These are phyloP conservation scores for Micronycteris hirsuta DNA, from an alignment of 2,113 vertebrate genomes.

Conservation along the genomic window DNA sequence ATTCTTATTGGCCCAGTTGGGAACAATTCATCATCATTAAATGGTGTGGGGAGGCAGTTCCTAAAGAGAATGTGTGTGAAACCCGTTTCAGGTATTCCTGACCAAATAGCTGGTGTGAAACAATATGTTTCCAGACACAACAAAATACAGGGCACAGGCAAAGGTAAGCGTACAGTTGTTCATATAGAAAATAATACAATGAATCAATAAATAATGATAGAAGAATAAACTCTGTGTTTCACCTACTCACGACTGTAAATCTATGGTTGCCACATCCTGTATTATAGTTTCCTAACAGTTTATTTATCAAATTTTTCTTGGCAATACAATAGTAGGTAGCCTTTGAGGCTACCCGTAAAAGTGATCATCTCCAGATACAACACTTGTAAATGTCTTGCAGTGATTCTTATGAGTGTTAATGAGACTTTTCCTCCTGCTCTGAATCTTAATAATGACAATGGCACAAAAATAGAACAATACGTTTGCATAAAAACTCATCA, in stretches of 20 bases:
- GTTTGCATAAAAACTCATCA: background rate
- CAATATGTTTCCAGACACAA: background rate
- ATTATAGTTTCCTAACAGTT: background rate
- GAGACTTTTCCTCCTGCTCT: background rate
- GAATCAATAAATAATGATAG: background rate
- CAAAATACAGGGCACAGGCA: background rate
- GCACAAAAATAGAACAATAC: background rate
- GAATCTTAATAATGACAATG: background rate
- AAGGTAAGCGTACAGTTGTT: background rate
- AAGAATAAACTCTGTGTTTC: background rate
- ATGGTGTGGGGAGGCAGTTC: background rate
- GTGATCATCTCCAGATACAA: background rate
- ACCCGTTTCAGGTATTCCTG: background rate
- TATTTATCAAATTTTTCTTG: background rate
- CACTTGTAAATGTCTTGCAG: background rate
- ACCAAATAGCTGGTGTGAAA: background rate
- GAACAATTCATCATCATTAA: slow-evolving; percentile 38
- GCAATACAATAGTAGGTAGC: background rate
- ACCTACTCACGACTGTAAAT: background rate
- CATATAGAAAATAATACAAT: background rate
- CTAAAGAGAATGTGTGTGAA: background rate
- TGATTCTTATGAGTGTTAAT: background rate
- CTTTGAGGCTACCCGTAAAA: background rate
- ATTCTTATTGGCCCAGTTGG: background rate
- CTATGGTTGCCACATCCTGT: background rate